phyloP scores from a whole-genome alignment of 2,888 invertebrate species.

The Nemapogon koenigi region DNA sequence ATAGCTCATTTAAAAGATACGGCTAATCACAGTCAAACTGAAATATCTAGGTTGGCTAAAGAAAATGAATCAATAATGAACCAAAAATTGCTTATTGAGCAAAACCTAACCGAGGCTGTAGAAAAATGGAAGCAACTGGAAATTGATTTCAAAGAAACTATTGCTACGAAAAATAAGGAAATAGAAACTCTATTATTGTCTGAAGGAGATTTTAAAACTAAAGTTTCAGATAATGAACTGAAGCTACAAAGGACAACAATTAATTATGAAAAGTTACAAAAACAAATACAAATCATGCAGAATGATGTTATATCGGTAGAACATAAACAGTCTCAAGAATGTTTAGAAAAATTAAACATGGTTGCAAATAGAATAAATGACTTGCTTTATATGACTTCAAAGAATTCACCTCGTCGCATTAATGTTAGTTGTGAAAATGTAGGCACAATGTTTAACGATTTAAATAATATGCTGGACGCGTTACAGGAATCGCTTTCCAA shows the following conservation, averaged over 20 bases:
- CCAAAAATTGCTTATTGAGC: constrained; percentile 16
- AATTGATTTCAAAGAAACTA: constrained; percentile 16
- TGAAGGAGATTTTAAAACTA: too few relatives aligned
- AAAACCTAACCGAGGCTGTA: constrained; percentile 22
- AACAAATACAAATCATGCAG: background rate
- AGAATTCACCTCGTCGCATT: too few relatives aligned
- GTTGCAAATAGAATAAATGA: too few relatives aligned
- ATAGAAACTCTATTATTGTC: constrained; percentile 13
- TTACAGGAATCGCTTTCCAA: too few relatives aligned
- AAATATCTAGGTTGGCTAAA: constrained; percentile 25
- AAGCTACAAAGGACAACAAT: background rate
- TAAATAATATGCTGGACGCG: too few relatives aligned
- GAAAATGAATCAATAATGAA: constrained; percentile 22
- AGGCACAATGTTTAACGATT: too few relatives aligned
- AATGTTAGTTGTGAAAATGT: too few relatives aligned
- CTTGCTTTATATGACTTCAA: too few relatives aligned
- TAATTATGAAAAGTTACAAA: background rate
- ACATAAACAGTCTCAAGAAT: background rate
- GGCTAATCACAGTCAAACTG: constrained; percentile 22
- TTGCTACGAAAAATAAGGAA: constrained; percentile 17
- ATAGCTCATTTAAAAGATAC: constrained; percentile 19
- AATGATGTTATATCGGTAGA: constrained; percentile 1
- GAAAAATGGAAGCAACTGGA: constrained; percentile 21
- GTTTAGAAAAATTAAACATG: too few relatives aligned
- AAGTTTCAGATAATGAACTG: background rate